phyloP scores from a whole-genome alignment of 2,113 vertebrate genomes.

The Noturus placidus region DNA sequence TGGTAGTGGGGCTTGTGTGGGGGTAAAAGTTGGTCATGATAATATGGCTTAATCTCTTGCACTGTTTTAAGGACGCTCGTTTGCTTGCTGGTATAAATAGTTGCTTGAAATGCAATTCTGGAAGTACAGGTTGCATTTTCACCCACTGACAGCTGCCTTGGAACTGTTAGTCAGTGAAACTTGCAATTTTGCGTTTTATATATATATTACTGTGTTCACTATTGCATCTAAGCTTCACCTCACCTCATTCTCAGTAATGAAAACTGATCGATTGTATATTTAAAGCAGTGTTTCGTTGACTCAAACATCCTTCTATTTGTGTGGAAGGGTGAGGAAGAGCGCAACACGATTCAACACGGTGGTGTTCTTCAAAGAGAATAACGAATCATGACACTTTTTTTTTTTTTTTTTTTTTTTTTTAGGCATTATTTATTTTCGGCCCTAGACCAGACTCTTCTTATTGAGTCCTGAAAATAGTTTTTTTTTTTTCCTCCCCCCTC shows the following conservation, averaged over 20 bases:
- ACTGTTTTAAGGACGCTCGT: background rate
- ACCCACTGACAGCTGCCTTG: slow-evolving; percentile 1
- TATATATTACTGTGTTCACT: background rate
- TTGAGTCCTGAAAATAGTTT: background rate
- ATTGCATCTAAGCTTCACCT: background rate
- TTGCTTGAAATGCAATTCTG: background rate
- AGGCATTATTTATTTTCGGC: background rate
- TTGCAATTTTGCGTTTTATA: slow-evolving; percentile 1
- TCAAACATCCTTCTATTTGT: background rate
- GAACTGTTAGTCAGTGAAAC: slow-evolving; percentile 12
- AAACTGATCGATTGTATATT: background rate
- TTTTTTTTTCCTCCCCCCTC: background rate
- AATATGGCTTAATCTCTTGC: background rate
- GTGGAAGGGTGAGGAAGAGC: background rate
- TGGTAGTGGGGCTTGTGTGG: slow-evolving; percentile 31
- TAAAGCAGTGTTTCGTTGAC: background rate
- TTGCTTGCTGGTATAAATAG: background rate
- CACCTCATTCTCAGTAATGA: background rate
- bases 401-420: too few species aligned
- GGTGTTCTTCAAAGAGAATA: background rate
- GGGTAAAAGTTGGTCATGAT: background rate
- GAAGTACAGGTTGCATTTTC: background rate
- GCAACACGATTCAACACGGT: too few species aligned
- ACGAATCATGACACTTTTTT: background rate
- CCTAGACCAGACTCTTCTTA: background rate